Base-by-base conservation (phyloP, 2,888 invertebrate species). In the Chironomus riparius region DNA sequence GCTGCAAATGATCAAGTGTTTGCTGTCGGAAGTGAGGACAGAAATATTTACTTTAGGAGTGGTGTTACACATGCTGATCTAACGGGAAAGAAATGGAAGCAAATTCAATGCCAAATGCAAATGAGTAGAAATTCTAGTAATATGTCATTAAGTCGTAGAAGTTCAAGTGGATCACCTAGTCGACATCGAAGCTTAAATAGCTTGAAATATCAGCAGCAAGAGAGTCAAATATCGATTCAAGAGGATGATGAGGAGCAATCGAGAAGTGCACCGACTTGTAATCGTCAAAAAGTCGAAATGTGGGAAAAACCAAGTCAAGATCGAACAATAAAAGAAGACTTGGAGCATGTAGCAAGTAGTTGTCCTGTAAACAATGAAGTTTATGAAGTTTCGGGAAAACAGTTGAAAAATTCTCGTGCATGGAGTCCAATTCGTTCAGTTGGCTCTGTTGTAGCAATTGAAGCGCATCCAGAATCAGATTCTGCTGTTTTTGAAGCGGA, bases 361-460 rank as follows among this genome's bases (percentile, higher is more conserved):
- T 75, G 75, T 50, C 84, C 83, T 0, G 82, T 82, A 0, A 81
- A 83, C 0, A 81, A 83, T 1, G 83, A 84, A 38, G 80, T 83
- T 2, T 81, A 87, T 73, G 88, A 88, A 81, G 84, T 90, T 18
- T 86, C 87, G 15, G 88, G 88, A 12, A 91, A 90, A 82, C 88
- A 88, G 81, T 83, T 90, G n/a, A 91, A 90, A 80, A 92, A 92
- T 83, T 92, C 92, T 21, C 88, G 92, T 80, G 93, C 93, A 38
- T 93, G 94, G 93, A 93, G 93, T 80, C 94, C 94, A 18, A 92
- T 93, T n/a, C 88, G 92, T 78, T 93, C 93, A 81, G 93, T 93
- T 7, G 94, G 94, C 10, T 93, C 93, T 24, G 91, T 93, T 70
- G 90, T 87, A 2, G 93, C 92, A 2, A 91, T 91, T 80, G 93